phyloP scores from a whole-genome alignment of 2,888 invertebrate genomes.

The Dinocampus coccinellae region DNA sequence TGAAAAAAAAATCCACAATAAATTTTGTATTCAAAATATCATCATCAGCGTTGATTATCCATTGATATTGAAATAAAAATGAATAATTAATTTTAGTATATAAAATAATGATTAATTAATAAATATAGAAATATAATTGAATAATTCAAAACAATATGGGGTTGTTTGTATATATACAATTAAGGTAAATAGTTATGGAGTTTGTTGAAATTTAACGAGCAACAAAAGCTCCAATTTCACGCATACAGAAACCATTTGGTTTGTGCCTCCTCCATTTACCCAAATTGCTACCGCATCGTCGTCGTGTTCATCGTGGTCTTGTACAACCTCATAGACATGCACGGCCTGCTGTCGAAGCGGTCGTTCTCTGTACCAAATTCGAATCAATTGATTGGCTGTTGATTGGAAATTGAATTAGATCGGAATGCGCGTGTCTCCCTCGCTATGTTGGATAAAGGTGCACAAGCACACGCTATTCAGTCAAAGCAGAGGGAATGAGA shows the following conservation, averaged over 20 bases:
- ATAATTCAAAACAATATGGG: neutral
- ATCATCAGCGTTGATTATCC: neutral
- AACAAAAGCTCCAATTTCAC: constrained; percentile 5
- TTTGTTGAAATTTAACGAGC: constrained; percentile 9
- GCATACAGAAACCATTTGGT: neutral
- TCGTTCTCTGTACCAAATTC: constrained; percentile 70
- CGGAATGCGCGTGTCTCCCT: constrained; percentile 70
- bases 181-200: neutral
- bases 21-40: neutral
- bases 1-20: too few relatives aligned
- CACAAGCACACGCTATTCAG: constrained; percentile 7
- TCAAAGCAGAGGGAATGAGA: neutral
- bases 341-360: constrained; percentile 56
- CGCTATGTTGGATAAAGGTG: constrained; percentile 37
- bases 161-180: neutral
- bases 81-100: neutral
- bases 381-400: constrained; percentile 74
- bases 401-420: constrained; percentile 74
- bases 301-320: constrained; percentile 1
- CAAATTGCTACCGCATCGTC: constrained; percentile 1
- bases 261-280: neutral
- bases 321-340: constrained; percentile 62
- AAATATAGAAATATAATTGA: neutral
- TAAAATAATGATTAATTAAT: neutral
- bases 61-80: neutral